Evolutionary conservation across 2,113 vertebrate species (phyloP), one percentile per base, ranked within the genome.

Genomic region (Corynorhinus townsendii): DNA sequence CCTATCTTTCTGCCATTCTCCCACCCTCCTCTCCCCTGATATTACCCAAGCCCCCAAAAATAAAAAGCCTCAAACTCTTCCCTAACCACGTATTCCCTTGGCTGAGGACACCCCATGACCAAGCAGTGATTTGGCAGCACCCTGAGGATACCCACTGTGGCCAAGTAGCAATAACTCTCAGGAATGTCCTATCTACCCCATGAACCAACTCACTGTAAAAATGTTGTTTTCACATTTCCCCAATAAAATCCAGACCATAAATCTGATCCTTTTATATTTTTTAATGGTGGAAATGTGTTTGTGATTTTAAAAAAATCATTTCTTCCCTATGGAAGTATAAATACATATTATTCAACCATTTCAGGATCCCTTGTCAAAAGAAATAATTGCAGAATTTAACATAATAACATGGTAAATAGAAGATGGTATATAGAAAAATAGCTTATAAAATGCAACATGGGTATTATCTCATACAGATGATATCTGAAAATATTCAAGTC

Each of bases 231-330:
- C 97, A 97, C 94, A 97, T 98, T 98, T 97, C 97, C 45, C 92
- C 96, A 95, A 97, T 97, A 98, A 97, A 98, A 98, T 90, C n/a
- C 79, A 93, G 94, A 95, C 59, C 97, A 95, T 97, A 97, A 98
- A 98, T 97, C 96, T 97, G 91, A 96, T 98, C 35, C 95, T 97
- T 95, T 98, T 97, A 97, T 97, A 95, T 96, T 97, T 97, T 97
- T 91, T 93, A 98, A 98, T 95, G 94, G 72, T 89, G 95, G 81
- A 97, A 98, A 97, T 98, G 89, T 98, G 96, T 96, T 98, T 97
- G 90, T 96, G 91, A 97, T 98, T 98, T 92, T 90, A 93, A 97
- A 95, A 92, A 87, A 54, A 62, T 43, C 66, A 45, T 45, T 72
- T 95, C 62, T 66, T 45, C 79, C 66, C 45, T 80, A 85, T 93